phyloP scores from a whole-genome alignment of 2,797 vertebrate genomes.

The Cynopterus sphinx region DNA sequence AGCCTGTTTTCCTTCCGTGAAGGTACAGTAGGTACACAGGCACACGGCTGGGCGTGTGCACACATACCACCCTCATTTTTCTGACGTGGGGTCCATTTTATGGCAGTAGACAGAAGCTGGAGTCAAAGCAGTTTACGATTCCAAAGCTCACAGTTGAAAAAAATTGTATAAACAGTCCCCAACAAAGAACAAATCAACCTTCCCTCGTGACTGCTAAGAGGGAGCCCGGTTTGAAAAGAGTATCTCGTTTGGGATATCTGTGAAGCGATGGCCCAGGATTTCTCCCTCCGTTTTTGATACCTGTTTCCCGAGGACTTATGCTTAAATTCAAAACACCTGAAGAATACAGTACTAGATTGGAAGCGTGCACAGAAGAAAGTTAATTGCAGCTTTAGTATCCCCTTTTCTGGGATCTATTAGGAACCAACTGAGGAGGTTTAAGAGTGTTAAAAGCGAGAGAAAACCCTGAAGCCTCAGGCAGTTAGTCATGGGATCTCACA shows the following conservation, averaged over 20 bases:
- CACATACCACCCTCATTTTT: slow-evolving; percentile 75
- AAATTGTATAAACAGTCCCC: slow-evolving; percentile 73
- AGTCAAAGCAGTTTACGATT: slow-evolving; percentile 81
- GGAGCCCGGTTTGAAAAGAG: slow-evolving; percentile 84
- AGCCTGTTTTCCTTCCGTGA: slow-evolving; percentile 83
- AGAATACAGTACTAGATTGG: slow-evolving; percentile 73
- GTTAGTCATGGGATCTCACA: slow-evolving; percentile 69
- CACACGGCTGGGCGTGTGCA: slow-evolving; percentile 30
- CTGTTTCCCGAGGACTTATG: slow-evolving; percentile 79
- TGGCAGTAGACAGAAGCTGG: slow-evolving; percentile 85
- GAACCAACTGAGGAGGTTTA: slow-evolving; percentile 70
- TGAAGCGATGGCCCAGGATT: slow-evolving; percentile 49
- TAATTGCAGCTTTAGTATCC: slow-evolving; percentile 51
- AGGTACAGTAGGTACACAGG: slow-evolving; percentile 68
- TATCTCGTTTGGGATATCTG: slow-evolving; percentile 74
- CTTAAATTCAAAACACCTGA: slow-evolving; percentile 67
- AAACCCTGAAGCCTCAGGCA: slow-evolving; percentile 80
- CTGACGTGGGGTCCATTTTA: slow-evolving; percentile 81
- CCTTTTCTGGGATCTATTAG: slow-evolving; percentile 49
- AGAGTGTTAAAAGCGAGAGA: slow-evolving; percentile 77
- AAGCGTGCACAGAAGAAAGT: slow-evolving; percentile 56
- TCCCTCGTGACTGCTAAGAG: slow-evolving; percentile 72
- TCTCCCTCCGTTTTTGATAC: slow-evolving; percentile 70
- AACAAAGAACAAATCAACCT: slow-evolving; percentile 68
- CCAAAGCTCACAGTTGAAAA: slow-evolving; percentile 83